A percentile compares a stretch with the other conserved stretches of the same genome.
Evolutionary conservation across 2,113 vertebrate species (phyloP).

Genomic region (Aegithalos caudatus): DNA sequence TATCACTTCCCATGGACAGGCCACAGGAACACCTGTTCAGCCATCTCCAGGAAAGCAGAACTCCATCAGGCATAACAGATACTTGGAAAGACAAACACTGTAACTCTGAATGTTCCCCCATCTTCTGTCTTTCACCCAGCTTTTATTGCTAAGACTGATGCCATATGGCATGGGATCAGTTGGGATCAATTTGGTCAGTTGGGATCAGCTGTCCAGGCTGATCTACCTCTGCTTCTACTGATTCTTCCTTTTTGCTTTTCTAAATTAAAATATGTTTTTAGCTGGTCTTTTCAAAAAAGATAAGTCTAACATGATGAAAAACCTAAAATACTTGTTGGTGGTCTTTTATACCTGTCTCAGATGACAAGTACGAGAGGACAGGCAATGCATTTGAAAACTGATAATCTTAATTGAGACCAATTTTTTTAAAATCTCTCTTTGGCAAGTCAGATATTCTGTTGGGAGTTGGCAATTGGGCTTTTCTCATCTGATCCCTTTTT

Average conservation of each 20-base stretch:
- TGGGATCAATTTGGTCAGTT: background rate
- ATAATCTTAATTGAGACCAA: background rate
- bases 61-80: background rate
- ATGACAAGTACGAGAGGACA: background rate
- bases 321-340: background rate
- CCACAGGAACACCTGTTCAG: background rate
- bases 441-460: background rate
- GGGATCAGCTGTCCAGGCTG: background rate
- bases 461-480: background rate
- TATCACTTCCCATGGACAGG: background rate
- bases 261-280: background rate
- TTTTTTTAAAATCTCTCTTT: slow-evolving; percentile 1
- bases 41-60: background rate
- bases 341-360: background rate
- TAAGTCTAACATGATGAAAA: background rate
- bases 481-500: background rate
- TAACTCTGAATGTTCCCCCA: background rate
- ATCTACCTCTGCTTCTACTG: background rate
- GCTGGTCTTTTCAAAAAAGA: background rate
- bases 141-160: background rate
- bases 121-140: background rate
- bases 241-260: background rate
- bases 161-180: background rate
- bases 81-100: background rate
- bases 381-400: background rate